Evolutionary conservation across 2,888 invertebrate species (phyloP).

Genomic region (Dicycla oo): DNA sequence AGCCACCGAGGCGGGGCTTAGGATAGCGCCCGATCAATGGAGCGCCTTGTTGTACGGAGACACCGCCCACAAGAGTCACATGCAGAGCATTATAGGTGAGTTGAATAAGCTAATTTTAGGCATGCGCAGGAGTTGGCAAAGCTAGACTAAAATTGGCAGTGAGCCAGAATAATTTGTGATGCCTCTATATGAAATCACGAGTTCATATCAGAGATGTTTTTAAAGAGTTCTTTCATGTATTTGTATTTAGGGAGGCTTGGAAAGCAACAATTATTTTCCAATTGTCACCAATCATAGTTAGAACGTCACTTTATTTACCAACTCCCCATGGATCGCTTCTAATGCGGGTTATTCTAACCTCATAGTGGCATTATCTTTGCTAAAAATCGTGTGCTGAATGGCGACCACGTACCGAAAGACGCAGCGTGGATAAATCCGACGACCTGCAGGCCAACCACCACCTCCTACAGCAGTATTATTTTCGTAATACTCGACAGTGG

Average conservation of each 20-base stretch:
- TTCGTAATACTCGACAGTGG: no score
- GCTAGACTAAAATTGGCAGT: neutral
- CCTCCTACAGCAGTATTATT: no score
- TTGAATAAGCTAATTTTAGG: slow-evolving; percentile 58
- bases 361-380: neutral
- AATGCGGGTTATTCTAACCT: neutral
- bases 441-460: no score
- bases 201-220: neutral
- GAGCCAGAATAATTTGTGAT: neutral
- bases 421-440: no score
- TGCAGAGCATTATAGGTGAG: slow-evolving; percentile 94
- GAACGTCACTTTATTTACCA: neutral
- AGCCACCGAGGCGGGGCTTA: slow-evolving; percentile 98
- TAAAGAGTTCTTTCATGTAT: neutral
- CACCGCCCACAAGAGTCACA: slow-evolving; percentile 98
- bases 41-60: slow-evolving; percentile 99
- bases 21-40: slow-evolving; percentile 99
- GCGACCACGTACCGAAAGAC: neutral
- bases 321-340: neutral
- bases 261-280: neutral
- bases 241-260: neutral
- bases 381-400: neutral
- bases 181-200: neutral
- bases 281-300: neutral
- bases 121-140: neutral